phyloP scores from a whole-genome alignment of 2,113 vertebrate species.

The Chauna torquata region DNA sequence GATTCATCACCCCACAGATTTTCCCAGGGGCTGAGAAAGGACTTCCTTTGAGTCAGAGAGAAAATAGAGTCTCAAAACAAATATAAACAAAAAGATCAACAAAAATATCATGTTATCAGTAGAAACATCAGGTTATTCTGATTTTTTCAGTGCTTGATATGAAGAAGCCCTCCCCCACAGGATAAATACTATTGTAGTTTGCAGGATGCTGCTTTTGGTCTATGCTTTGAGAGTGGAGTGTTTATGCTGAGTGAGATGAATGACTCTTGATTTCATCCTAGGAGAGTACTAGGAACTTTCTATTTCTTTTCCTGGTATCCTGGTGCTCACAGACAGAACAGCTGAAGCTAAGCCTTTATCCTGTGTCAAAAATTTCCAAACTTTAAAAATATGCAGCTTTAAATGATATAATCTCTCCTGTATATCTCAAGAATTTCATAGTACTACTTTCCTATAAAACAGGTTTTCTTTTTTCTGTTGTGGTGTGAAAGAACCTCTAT shows the following conservation, averaged over 20 bases:
- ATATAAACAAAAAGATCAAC: not conserved
- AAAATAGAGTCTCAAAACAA: not conserved
- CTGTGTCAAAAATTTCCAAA: not conserved
- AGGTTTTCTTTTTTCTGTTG: not conserved
- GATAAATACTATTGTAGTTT: not conserved
- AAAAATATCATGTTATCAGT: not conserved
- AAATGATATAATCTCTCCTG: not conserved
- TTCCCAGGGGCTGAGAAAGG: slow-evolving; percentile 83
- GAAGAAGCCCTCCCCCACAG: not conserved
- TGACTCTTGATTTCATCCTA: not conserved
- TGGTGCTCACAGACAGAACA: not conserved
- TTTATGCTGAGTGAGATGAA: not conserved
- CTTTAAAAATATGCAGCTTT: not conserved
- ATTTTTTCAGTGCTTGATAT: not conserved
- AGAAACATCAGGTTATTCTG: not conserved
- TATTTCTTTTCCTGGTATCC: not conserved
- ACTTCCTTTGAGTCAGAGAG: slow-evolving; percentile 77
- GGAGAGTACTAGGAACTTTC: not conserved
- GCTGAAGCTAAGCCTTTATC: not conserved
- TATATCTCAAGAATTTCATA: not conserved
- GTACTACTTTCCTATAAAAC: not conserved
- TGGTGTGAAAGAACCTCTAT: not conserved
- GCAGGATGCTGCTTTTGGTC: not conserved
- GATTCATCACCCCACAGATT: slow-evolving; percentile 85
- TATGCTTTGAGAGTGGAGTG: not conserved